Evolutionary conservation across 2,797 vertebrate species (phyloP).

Genomic region (Kryptolebias ocellatus): DNA sequence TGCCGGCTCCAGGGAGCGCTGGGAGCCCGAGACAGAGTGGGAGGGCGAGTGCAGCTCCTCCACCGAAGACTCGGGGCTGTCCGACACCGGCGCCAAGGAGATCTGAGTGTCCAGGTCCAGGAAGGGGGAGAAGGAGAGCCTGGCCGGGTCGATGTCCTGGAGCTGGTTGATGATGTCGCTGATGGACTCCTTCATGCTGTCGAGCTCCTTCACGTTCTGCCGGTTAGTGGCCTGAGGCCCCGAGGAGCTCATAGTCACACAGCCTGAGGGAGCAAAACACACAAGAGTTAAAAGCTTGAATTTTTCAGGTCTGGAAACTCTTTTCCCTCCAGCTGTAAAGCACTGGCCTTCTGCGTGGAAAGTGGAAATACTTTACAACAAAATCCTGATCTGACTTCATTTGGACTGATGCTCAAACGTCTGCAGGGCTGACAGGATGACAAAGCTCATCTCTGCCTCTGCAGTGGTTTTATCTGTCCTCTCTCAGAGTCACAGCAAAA

Average conservation of each 20-base stretch:
- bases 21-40: slow-evolving; percentile 76
- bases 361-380: no score
- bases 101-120: slow-evolving; percentile 86
- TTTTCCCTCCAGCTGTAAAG: no score
- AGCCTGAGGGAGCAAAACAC: slow-evolving; percentile 33
- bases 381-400: no score
- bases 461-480: no score
- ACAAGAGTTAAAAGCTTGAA: no score
- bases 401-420: no score
- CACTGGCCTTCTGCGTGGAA: no score
- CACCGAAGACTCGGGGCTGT: slow-evolving; percentile 84
- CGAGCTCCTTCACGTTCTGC: slow-evolving; percentile 78
- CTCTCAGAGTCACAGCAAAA: no score
- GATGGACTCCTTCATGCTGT: slow-evolving; percentile 83
- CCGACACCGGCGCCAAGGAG: slow-evolving; percentile 82
- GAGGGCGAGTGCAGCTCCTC: slow-evolving; percentile 82
- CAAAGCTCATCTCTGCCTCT: no score
- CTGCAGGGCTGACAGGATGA: no score
- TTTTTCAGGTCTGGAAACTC: no score
- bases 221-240: slow-evolving; percentile 68
- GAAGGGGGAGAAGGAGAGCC: slow-evolving; percentile 85
- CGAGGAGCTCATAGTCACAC: slow-evolving; percentile 77
- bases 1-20: slow-evolving; percentile 72
- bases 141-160: slow-evolving; percentile 81
- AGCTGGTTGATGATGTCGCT: slow-evolving; percentile 85